Conservation (phyloP, 2,888 invertebrate genomes). For the Lumbricus terrestris region DNA sequence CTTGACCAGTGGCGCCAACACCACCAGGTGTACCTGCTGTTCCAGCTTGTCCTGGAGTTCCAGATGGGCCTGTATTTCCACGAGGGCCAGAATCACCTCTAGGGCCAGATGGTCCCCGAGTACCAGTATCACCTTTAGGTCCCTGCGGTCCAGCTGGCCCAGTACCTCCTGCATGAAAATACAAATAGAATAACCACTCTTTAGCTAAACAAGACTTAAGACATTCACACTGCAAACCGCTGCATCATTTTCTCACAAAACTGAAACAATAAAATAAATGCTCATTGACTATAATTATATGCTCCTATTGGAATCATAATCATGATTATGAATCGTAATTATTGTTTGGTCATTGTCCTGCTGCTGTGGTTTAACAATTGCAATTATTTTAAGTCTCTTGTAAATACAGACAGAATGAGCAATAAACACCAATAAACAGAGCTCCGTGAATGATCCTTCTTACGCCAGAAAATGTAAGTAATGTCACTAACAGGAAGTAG, state of each 20-base stretch:
- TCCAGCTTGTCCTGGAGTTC: background rate
- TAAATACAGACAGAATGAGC: no score
- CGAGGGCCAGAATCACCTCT: constrained; percentile 22
- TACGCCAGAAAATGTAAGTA: background rate
- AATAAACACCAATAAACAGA: background rate
- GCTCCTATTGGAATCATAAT: background rate
- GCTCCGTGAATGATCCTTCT: background rate
- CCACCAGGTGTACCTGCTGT: background rate
- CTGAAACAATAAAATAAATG: background rate
- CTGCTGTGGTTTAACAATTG: background rate
- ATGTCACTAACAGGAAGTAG: background rate
- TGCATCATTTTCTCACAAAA: background rate
- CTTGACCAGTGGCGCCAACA: constrained; percentile 13
- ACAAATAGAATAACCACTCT: background rate
- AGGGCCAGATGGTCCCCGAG: constrained; percentile 26
- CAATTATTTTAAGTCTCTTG: no score
- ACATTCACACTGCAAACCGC: background rate
- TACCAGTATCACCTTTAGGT: constrained; percentile 30
- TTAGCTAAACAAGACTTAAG: background rate
- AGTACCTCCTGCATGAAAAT: constrained; percentile 21
- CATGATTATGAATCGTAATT: no score
- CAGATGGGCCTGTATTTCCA: constrained; percentile 25
- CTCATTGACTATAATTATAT: background rate
- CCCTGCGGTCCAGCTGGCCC: constrained; percentile 30
- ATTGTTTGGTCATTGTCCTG: background rate